Conservation (phyloP, 2,113 vertebrate genomes). For the Regulus satrapa region DNA sequence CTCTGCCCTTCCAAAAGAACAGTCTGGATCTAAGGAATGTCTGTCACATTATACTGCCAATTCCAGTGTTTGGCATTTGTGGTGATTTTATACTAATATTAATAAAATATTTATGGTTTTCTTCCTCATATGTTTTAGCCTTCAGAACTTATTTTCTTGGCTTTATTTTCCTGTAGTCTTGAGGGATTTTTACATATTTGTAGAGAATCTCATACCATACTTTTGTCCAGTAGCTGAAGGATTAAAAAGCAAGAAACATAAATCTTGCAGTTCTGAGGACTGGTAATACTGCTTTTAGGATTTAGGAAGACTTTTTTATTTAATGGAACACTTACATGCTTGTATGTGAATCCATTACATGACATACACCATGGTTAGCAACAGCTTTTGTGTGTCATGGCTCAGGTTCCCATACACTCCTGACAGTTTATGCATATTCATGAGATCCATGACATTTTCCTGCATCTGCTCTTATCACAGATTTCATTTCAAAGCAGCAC, state of each 20-base stretch:
- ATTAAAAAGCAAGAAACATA: not conserved
- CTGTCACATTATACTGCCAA: not conserved
- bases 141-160: not conserved
- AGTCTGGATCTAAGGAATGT: not conserved
- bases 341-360: not conserved
- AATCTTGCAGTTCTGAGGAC: not conserved
- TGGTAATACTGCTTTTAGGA: not conserved
- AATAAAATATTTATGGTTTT: not conserved
- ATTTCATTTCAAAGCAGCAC: constrained; percentile 16
- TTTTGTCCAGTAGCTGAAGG: not conserved
- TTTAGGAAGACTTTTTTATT: not conserved
- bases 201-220: not conserved
- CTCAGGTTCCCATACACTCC: constrained; percentile 27
- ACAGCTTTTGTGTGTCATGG: constrained; percentile 43
- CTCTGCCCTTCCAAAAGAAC: not conserved
- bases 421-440: constrained; percentile 53
- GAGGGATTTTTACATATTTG: not conserved
- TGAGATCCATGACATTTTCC: constrained; percentile 53
- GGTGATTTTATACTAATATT: not conserved
- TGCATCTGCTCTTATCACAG: constrained; percentile 51
- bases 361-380: not conserved
- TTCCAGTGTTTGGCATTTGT: not conserved
- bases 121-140: not conserved
- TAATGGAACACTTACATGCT: not conserved
- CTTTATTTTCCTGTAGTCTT: not conserved